Conservation (phyloP, 1,140 invertebrate species). For the Charaxes varanes region DNA sequence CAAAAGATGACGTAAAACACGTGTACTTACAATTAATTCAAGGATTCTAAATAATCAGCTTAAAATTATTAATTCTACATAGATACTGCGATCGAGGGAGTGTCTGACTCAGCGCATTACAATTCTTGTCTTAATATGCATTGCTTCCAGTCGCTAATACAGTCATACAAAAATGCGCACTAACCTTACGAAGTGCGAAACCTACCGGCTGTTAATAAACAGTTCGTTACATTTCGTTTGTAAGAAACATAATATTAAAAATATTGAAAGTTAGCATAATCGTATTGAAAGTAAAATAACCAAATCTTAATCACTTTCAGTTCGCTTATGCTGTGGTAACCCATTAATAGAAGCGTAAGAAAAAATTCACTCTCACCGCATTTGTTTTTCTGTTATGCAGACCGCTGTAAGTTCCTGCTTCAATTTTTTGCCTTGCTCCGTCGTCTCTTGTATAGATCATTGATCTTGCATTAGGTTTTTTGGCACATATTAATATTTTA, state of each 20-base stretch:
- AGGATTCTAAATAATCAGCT: conserved; percentile 1
- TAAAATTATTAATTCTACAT: not conserved
- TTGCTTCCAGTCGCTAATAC: conserved; percentile 10
- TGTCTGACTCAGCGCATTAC: conserved; percentile 22
- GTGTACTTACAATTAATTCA: not conserved
- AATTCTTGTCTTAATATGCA: conserved; percentile 15
- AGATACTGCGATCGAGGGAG: conserved; percentile 2
- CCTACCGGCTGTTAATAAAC: conserved; percentile 2
- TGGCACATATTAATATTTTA: conserved; percentile 15
- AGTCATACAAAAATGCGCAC: conserved; percentile 11
- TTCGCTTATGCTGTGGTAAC: too few relatives aligned
- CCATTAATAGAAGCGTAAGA: too few relatives aligned
- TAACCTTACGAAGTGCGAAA: conserved; percentile 5
- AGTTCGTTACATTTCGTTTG: not conserved
- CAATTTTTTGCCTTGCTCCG: conserved; percentile 32
- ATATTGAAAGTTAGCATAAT: conserved; percentile 6
- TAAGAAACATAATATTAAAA: too few relatives aligned
- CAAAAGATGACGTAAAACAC: not conserved
- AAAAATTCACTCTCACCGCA: conserved; percentile 46
- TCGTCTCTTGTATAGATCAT: conserved; percentile 33
- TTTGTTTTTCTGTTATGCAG: conserved; percentile 43
- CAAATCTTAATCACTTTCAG: too few relatives aligned
- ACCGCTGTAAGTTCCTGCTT: conserved; percentile 52
- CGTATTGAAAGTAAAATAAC: too few relatives aligned
- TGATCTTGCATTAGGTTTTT: conserved; percentile 40